Evolutionary conservation across 2,113 vertebrate species (phyloP).

Genomic region (Pycnonotus jocosus): DNA sequence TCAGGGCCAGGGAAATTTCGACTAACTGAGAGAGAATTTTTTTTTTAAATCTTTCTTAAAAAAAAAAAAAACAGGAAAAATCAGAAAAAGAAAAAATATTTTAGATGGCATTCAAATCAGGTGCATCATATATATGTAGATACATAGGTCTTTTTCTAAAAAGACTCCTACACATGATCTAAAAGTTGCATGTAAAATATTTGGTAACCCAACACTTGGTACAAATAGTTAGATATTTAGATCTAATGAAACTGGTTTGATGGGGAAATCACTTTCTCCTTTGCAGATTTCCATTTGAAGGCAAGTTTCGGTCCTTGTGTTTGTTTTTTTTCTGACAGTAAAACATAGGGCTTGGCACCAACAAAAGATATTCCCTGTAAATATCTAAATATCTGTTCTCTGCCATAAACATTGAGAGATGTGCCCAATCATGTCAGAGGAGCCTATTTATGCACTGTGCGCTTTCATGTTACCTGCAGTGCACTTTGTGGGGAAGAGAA

Average conservation of each 20-base stretch:
- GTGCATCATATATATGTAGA: constrained; percentile 1
- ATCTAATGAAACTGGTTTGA: constrained; percentile 76
- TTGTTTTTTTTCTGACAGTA: constrained; percentile 67
- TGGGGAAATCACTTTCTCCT: constrained; percentile 65
- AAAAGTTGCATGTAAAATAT: constrained; percentile 60
- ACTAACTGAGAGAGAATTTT: background rate
- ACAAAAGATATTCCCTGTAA: constrained; percentile 48
- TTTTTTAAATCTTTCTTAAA: background rate
- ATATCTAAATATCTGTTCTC: constrained; percentile 56
- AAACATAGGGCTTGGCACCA: constrained; percentile 60
- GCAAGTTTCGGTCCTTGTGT: constrained; percentile 65
- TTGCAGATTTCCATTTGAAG: constrained; percentile 54
- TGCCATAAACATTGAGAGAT: constrained; percentile 23
- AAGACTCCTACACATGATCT: constrained; percentile 63
- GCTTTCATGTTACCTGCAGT: constrained; percentile 5
- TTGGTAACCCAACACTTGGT: constrained; percentile 56
- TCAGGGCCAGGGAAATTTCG: background rate
- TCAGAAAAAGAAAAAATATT: background rate
- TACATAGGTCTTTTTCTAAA: background rate
- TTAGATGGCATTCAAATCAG: constrained; percentile 42
- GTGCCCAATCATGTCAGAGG: constrained; percentile 50
- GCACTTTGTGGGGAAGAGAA: background rate
- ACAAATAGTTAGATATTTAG: constrained; percentile 74
- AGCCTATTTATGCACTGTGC: background rate
- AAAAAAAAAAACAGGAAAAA: background rate